Evolutionary conservation across 2,888 invertebrate species (phyloP), one percentile per base, ranked within the genome.

Genomic region (Macroteleia sp.): DNA sequence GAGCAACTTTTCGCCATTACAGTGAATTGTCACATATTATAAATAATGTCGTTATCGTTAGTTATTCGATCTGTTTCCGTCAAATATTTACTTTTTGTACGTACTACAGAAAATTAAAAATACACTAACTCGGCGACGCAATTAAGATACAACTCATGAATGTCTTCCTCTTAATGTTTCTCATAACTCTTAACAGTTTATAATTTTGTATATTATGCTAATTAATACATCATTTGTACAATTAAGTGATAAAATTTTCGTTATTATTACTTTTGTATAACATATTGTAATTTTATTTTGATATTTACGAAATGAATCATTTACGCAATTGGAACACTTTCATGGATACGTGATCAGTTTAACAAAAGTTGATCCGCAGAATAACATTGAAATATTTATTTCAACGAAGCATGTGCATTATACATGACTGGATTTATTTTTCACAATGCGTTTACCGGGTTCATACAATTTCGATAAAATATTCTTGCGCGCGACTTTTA

Each of bases 401-500:
- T 52, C 42, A 54, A 64, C 20, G 34, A 19, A 19, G 1, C 30
- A 20, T 42, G 64, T 52, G 64, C 41, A 44, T 52, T 64, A 52
- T 64, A 52, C 52, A 32, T 42, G 42, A 42, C 22, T n/a, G 25
- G 44, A 54, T 66, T 54, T 54, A 66, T 66, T 54, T 66, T 66
- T 44, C 32, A 54, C 44, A 34, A 34, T 41, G 54, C 44, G 9
- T 67, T 46, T 67, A 54, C 52, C 42, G 14, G 10, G 34, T 66
- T 34, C 42, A 44, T 39, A 34, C 54, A 54, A 54, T 54, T 66
- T 44, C 54, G 46, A 44, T 34, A 22, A 54, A 66, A 36, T 54
- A 54, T 66, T 54, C 36, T 36, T 36, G 25, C 34, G 19, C 25
- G 19, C n/a, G 19, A 44, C 22, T 66, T 54, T 66, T 66, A 36